Conservation (phyloP, 1,140 invertebrate species). For the Dermatophagoides farinae region DNA sequence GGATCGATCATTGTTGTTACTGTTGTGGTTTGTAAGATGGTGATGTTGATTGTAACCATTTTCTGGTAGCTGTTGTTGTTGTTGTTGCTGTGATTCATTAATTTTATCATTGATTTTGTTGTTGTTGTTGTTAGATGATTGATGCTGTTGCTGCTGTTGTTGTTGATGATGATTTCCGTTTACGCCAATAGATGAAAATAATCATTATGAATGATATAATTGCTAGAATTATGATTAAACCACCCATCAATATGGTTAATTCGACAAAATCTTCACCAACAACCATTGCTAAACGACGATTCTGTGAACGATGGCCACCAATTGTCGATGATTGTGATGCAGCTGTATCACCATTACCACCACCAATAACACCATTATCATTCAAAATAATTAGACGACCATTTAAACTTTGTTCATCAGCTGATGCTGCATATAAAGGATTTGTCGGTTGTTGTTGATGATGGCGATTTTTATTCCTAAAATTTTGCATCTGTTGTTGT, state of each 20-base stretch:
- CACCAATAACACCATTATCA: background rate
- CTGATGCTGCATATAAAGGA: background rate
- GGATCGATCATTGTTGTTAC: background rate
- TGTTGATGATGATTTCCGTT: background rate
- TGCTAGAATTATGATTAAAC: background rate
- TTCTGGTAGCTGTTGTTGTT: background rate
- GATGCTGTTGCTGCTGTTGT: background rate
- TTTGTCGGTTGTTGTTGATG: background rate
- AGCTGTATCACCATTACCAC: background rate
- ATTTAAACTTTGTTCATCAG: background rate
- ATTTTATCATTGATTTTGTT: background rate
- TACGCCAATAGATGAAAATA: background rate
- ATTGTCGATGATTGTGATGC: too few species aligned
- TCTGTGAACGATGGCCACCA: too few species aligned
- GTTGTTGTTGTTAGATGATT: background rate
- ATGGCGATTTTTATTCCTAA: too few species aligned
- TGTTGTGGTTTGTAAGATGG: background rate
- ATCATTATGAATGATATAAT: background rate
- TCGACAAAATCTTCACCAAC: slow-evolving; percentile 1
- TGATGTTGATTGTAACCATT: background rate
- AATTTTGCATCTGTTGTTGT: too few species aligned
- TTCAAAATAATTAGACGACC: background rate
- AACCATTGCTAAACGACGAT: background rate
- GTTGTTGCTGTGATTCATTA: background rate
- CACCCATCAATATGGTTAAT: background rate